Conservation (phyloP, 2,797 vertebrate genomes). For the Paramormyrops hopkinsi region DNA sequence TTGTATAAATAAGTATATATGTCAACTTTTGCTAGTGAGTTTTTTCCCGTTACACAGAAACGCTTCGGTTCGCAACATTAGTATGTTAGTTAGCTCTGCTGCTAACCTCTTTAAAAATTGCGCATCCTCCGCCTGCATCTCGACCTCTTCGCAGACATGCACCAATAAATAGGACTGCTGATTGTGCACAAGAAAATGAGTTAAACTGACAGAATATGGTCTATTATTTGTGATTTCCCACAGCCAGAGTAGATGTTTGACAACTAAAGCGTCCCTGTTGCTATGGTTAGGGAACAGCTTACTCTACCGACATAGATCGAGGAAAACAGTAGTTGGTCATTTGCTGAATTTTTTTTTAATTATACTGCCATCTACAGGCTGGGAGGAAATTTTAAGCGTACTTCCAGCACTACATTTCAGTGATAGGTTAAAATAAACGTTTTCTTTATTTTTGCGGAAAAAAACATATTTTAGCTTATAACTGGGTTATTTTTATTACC, state of each 20-base stretch:
- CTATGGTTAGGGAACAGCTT: background rate
- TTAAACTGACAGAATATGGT: background rate
- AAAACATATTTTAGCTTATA: background rate
- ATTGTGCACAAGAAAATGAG: background rate
- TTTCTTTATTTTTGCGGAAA: background rate
- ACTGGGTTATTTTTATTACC: background rate
- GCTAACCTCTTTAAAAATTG: constrained; percentile 66
- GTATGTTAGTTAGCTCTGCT: background rate
- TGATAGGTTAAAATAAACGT: background rate
- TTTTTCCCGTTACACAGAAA: background rate
- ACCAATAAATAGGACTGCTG: background rate
- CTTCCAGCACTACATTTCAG: background rate
- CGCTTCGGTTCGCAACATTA: background rate
- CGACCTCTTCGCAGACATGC: background rate
- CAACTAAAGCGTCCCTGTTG: background rate
- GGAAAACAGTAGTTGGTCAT: background rate
- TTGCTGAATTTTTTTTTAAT: background rate
- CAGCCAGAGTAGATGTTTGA: background rate
- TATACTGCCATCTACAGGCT: constrained; percentile 4
- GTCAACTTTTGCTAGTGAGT: background rate
- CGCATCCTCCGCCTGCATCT: constrained; percentile 69
- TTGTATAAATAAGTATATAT: background rate
- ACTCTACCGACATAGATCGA: background rate
- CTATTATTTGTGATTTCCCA: background rate
- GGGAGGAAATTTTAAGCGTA: background rate